Evolutionary conservation across 2,888 invertebrate species (phyloP), one percentile per base, ranked within the genome.

Genomic region (Germaria angustata): DNA sequence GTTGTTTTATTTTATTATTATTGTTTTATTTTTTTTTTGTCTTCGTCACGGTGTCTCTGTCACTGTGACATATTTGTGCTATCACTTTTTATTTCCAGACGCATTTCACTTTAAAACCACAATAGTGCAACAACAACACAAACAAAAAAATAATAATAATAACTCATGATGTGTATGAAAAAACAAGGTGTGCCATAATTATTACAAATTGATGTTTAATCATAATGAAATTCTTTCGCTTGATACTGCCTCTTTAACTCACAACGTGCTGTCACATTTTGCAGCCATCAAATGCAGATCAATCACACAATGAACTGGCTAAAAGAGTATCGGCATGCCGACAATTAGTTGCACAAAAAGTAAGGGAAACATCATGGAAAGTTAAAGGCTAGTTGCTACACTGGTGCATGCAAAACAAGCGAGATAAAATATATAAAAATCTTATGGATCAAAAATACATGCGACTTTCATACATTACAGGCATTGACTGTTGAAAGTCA

Each of bases 181-280:
- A 78, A 61, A 41, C 36, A 66, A 75, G 82, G 79, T 76, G 82
- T 82, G 82, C 46, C 82, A 55, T 71, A 82, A 79, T 75, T 75
- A 79, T 66, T 39, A 73, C 68, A 72, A 68, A 81, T 78, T 76
- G 75, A 76, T 76, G 57, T 82, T 69, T 68, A 66, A 79, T 75
- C 69, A 79, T 51, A 73, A 75, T 75, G 34, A 78, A 63, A 55
- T 75, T 57, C 28, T 57, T 66, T 28, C 22, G n/a, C 13, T 36
- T 65, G 22, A 15, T 15, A 36, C 53, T 65, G 51, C 13, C 51
- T 39, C 41, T 63, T 51, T 17, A 63, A 63, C 39, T 41, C 20
- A 61, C 51, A 63, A 51, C 20, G 44, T 22, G 53, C 53, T 57
- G 65, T 66, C 49, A 24, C 17, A 39, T 49, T 65, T 71, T 32